phyloP scores from a whole-genome alignment of 2,888 invertebrate species.

The Eupithecia subfuscata region DNA sequence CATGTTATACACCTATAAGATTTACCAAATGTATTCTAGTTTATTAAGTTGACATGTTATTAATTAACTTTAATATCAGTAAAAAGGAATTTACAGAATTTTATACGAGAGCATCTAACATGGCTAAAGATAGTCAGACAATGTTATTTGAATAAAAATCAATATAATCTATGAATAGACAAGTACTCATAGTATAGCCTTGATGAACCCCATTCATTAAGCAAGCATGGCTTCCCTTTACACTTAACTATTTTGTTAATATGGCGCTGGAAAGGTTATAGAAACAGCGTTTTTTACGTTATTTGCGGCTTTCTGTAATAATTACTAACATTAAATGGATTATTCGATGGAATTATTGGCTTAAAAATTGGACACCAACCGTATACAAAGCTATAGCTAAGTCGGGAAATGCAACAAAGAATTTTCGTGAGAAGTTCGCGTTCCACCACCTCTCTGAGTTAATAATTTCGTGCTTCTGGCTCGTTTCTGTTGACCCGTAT shows the following conservation, averaged over 20 bases:
- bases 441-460: conserved; percentile 19
- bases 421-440: background rate
- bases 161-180: background rate
- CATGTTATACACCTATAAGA: no score
- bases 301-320: no score
- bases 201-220: background rate
- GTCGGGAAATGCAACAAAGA: conserved; percentile 2
- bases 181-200: background rate
- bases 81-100: no score
- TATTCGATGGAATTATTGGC: no score
- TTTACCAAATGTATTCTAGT: no score
- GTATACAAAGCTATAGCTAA: conserved; percentile 9
- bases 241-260: background rate
- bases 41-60: no score
- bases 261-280: background rate
- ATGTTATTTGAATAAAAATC: background rate
- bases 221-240: background rate
- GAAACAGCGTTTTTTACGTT: background rate
- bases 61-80: no score
- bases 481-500: conserved; percentile 33
- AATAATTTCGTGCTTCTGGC: conserved; percentile 18
- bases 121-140: background rate
- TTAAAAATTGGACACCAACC: background rate
- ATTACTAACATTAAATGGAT: no score
- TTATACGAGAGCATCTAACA: no score